Evolutionary conservation across 2,797 vertebrate genomes (phyloP).

Genomic region (Cyclopterus lumpus): DNA sequence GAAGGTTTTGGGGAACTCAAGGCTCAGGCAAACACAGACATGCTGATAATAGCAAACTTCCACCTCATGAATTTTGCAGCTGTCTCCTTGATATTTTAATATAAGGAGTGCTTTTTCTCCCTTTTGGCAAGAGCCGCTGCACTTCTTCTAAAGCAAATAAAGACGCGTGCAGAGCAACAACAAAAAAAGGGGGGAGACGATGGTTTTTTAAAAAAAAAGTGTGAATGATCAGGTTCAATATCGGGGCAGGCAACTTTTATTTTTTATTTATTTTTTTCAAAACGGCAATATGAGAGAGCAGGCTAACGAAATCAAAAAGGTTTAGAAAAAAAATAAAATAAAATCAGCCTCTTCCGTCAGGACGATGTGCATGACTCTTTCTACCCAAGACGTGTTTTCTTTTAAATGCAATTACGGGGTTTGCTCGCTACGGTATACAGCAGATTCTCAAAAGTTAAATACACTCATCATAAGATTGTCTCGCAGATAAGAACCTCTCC

Average conservation of each 20-base stretch:
- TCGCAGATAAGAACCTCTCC: neutral
- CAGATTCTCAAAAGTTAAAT: constrained; percentile 17
- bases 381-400: too few relatives aligned
- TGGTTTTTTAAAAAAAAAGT: constrained; percentile 1
- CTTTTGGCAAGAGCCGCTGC: constrained; percentile 23
- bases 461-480: neutral
- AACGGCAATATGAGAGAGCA: neutral
- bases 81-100: constrained; percentile 69
- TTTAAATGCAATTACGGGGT: constrained; percentile 30
- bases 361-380: neutral
- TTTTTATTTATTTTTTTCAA: neutral
- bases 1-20: constrained; percentile 47
- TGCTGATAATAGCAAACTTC: constrained; percentile 59
- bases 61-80: constrained; percentile 67
- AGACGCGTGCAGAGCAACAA: constrained; percentile 21
- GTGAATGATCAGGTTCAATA: constrained; percentile 26
- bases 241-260: neutral
- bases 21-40: constrained; percentile 42
- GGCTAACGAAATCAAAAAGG: neutral
- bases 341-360: neutral
- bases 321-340: too few relatives aligned
- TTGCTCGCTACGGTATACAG: constrained; percentile 3
- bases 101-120: constrained; percentile 23
- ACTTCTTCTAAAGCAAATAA: constrained; percentile 36
- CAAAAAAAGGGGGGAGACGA: neutral